Conservation (phyloP, 2,888 invertebrate species). For the Tenthredo livida region DNA sequence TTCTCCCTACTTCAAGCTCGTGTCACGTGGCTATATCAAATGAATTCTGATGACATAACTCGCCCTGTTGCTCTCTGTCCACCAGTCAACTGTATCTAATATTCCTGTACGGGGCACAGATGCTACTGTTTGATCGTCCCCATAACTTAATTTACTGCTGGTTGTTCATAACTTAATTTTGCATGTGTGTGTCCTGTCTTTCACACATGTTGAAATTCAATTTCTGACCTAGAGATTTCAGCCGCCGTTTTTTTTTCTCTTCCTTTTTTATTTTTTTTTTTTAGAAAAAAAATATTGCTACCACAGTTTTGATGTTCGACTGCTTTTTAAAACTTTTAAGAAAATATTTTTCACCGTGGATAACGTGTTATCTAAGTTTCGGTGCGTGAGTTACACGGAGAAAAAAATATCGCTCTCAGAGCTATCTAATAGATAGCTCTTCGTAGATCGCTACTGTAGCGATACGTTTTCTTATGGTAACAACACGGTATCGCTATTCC, state of each 20-base stretch:
- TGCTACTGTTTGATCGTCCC: conserved; percentile 35
- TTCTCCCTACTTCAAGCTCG: not conserved
- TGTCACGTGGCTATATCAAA: conserved; percentile 22
- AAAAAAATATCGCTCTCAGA: too few relatives aligned
- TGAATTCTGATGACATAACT: conserved; percentile 40
- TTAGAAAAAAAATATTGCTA: not conserved
- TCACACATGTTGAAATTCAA: not conserved
- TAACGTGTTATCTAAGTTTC: not conserved
- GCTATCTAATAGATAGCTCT: too few relatives aligned
- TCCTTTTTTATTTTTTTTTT: too few relatives aligned
- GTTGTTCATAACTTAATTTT: not conserved
- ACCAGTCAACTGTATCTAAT: conserved; percentile 38
- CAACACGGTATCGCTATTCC: too few relatives aligned
- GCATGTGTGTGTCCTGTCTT: not conserved
- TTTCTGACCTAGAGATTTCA: not conserved
- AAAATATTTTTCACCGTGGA: not conserved
- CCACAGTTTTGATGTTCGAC: not conserved
- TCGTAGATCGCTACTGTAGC: too few relatives aligned
- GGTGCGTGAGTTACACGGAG: not conserved
- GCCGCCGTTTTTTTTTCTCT: not conserved
- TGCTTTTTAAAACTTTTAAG: not conserved
- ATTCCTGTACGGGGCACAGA: conserved; percentile 25
- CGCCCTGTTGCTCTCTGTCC: conserved; percentile 8
- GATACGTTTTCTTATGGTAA: too few relatives aligned
- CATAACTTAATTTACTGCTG: conserved; percentile 12